A percentile compares a stretch with the other conserved stretches of the same genome.
Evolutionary conservation across 2,797 vertebrate species (phyloP).

Genomic region (Dallia pectoralis): DNA sequence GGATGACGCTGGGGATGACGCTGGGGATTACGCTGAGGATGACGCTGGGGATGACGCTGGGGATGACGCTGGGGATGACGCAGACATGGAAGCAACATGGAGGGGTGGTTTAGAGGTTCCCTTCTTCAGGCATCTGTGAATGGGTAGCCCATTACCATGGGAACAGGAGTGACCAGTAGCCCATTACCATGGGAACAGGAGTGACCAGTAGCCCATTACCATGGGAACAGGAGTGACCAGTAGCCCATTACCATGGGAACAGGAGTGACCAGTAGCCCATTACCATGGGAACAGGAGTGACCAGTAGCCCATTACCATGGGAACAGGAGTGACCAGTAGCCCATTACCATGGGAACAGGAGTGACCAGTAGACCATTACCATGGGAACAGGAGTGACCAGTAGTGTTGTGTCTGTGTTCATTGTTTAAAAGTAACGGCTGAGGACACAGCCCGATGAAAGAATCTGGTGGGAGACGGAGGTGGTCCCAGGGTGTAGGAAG

Average conservation of each 20-base stretch:
- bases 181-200: conserved; percentile 27
- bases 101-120: conserved; percentile 46
- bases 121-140: conserved; percentile 36
- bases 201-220: conserved; percentile 39
- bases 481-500: conserved; percentile 47
- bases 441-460: conserved; percentile 63
- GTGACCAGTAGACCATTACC: conserved; percentile 36
- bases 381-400: conserved; percentile 37
- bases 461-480: conserved; percentile 68
- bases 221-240: conserved; percentile 37
- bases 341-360: conserved; percentile 27
- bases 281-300: conserved; percentile 35
- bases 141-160: conserved; percentile 27
- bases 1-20: no score
- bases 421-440: conserved; percentile 31
- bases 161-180: conserved; percentile 33
- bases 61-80: no score
- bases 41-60: no score
- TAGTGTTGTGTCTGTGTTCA: neutral
- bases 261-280: conserved; percentile 38
- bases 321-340: conserved; percentile 33
- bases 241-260: conserved; percentile 27
- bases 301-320: conserved; percentile 34
- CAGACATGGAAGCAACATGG: conserved; percentile 41
- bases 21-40: no score